Evolutionary conservation across 2,797 vertebrate species (phyloP).

Genomic region (Neoniphon sammara): DNA sequence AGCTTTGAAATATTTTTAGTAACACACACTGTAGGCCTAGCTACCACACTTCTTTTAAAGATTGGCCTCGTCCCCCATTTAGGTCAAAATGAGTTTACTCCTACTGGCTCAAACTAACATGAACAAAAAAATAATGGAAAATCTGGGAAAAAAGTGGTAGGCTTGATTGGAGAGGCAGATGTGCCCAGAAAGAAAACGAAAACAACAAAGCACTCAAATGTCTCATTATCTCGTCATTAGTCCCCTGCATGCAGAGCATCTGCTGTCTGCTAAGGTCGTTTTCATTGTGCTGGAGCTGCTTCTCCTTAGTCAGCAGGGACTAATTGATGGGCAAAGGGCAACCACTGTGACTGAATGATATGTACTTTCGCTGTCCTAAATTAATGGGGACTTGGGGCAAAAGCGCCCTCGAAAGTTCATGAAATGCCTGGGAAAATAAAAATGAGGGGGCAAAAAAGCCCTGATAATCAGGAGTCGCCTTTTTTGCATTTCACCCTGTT

Average conservation of each 20-base stretch:
- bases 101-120: neutral
- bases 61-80: neutral
- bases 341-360: constrained; percentile 53
- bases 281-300: constrained; percentile 27
- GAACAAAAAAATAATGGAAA: neutral
- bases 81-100: neutral
- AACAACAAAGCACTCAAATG: neutral
- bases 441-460: constrained; percentile 23
- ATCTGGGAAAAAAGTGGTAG: neutral
- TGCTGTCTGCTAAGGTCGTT: constrained; percentile 44
- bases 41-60: constrained; percentile 1
- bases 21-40: neutral
- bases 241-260: constrained; percentile 38
- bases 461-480: constrained; percentile 33
- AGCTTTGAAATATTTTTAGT: neutral
- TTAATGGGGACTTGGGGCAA: neutral
- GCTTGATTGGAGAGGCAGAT: neutral
- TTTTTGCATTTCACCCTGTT: constrained; percentile 41
- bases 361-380: constrained; percentile 28
- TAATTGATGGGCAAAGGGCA: constrained; percentile 65
- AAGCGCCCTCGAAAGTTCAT: constrained; percentile 45
- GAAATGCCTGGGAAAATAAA: constrained; percentile 1
- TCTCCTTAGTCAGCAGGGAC: constrained; percentile 56
- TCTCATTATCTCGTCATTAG: constrained; percentile 28
- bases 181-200: neutral